Conservation (phyloP, 2,888 invertebrate species). For the Cerastis rubricosa region DNA sequence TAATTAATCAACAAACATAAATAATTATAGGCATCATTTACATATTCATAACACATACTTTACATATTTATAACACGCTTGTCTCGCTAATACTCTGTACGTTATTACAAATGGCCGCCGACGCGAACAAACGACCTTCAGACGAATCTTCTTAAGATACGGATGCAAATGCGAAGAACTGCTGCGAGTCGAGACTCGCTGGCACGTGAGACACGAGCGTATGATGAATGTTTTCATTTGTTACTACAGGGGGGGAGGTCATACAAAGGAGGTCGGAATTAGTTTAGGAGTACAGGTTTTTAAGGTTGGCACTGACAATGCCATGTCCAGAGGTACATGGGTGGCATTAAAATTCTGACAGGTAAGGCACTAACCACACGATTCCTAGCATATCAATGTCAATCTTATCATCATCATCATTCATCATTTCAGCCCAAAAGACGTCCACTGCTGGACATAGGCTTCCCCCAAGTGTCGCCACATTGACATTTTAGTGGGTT, state of each 20-base stretch:
- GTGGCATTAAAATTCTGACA: no score
- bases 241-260: not conserved
- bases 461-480: no score
- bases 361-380: no score
- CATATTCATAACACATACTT: no score
- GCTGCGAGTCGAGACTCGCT: conserved; percentile 28
- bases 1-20: no score
- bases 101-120: conserved; percentile 51
- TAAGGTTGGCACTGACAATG: not conserved
- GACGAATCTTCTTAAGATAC: conserved; percentile 41
- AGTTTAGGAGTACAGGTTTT: not conserved
- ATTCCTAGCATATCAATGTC: not conserved
- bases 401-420: no score
- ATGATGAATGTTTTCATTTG: conserved; percentile 54
- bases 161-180: conserved; percentile 61
- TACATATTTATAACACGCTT: no score
- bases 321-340: no score
- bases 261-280: conserved; percentile 2
- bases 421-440: no score
- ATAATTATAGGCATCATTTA: no score
- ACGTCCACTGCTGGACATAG: no score
- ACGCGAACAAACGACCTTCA: conserved; percentile 50
- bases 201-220: conserved; percentile 27
- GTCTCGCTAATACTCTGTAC: conserved; percentile 32
- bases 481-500: no score